Base-by-base conservation (phyloP, 2,113 vertebrate genomes). In the Nestor notabilis region DNA sequence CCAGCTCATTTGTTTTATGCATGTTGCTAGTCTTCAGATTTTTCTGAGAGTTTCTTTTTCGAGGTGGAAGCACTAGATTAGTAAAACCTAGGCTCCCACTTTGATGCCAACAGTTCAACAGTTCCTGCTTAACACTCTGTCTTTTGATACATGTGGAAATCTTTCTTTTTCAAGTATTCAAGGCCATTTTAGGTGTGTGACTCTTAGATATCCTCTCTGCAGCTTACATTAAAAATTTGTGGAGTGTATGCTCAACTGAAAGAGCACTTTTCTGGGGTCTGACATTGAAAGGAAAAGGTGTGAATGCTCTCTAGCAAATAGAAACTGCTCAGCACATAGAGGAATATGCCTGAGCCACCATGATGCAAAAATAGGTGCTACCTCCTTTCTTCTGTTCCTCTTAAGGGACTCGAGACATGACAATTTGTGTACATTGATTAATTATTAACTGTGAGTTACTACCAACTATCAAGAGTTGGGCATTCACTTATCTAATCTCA, bases 401-500 rank as follows among this genome's bases (percentile, higher is more conserved):
- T 85, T 50, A 43, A 80, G 44, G 20, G 29, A 87, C 27, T 64
- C 35, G 39, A 79, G 47, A 17, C 7, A 4, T 2, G 10, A 27
- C 17, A 71, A 46, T 46, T 44, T 82, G 24, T 79, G 70, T 61
- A 31, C 9, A 2, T 63, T 46, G n/a, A 65, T 88, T 90, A 74
- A 69, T 89, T 89, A 92, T 35, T 41, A 75, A 68, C 39, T 64
- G 23, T 24, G 19, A 55, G 71, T 89, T 80, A 47, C 25, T 86
- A 25, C 16, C 61, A 46, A 17, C 35, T 52, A 1, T 11, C 0
- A 0, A 56, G 79, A 93, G 37, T 33, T 50, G 43, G 9, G 11
- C 6, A 10, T 63, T 75, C 8, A 1, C 46, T 95, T 71, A 55
- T 9, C 58, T 88, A 50, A 93, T 75, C 76, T 75, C 29, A 31